Base-by-base conservation (phyloP, 2,888 invertebrate genomes). In the Gymnocheta viridis region DNA sequence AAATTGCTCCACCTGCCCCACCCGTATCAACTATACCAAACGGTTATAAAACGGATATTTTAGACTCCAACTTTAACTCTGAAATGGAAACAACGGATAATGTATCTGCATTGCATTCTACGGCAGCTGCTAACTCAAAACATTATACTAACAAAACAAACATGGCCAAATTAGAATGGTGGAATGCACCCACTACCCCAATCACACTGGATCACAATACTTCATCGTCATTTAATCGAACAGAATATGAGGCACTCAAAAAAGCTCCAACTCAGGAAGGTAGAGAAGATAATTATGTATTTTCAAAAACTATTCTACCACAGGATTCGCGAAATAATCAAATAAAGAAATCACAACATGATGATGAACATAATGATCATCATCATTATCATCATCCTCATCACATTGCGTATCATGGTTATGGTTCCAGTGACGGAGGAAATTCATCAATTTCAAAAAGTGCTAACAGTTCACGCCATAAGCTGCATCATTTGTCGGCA, bases 141-240 rank as follows among this genome's bases (percentile, higher is more conserved):
- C 77, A 81, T 19, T 89, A 87, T 49, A 89, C 85, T 6, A 88
- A 87, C 12, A 90, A 89, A 79, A 89, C 86, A 17, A 90, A 89
- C 81, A 54, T 86, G 4, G 85, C 89, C 1, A 90, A 90, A 85
- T 84, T 90, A 4, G 88, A 88, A 64, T 90, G 90, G 90, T 90
- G 90, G 90, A 86, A 90, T 79, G 87, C 90, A 3, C 87, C 89
- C 3, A 79, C 86, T 54, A 82, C 85, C 2, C 74, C 60, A 6
- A 47, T 84, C 7, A 86, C 78, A 14, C 19, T 82, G 14, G 60
- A 83, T 51, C 24, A 38, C 29, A 67, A 35, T 29, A 62, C 27
- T 6, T 2, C 67, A 62, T 38, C 54, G 35, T 22, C 64, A 14
- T 56, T 29, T 38, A 56, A 79, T 47, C 54, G 38, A 7, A 27